These are phyloP conservation scores for Scrobipalpa costella DNA, from an alignment of 2,888 invertebrate genomes.

Conservation along the genomic window DNA sequence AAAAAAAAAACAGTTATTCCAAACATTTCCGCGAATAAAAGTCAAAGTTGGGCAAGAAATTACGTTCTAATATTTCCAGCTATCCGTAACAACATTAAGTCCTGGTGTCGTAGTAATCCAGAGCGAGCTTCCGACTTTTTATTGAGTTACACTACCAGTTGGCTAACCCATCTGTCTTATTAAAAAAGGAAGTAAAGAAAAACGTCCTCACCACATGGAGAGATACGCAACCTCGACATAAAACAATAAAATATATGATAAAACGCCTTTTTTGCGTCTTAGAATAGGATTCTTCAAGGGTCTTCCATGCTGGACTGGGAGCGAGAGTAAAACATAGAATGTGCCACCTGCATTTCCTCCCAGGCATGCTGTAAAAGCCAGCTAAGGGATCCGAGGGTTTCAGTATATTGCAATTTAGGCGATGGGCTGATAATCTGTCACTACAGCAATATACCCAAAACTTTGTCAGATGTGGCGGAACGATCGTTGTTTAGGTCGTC, in stretches of 20 bases:
- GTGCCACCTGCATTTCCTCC: too few relatives aligned
- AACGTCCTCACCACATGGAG: not conserved
- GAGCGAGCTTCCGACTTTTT: slow-evolving; percentile 9
- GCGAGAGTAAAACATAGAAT: too few relatives aligned
- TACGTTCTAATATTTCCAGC: slow-evolving; percentile 5
- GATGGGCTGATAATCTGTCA: too few relatives aligned
- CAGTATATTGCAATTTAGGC: too few relatives aligned
- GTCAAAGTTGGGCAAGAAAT: not conserved
- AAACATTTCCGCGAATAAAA: too few relatives aligned
- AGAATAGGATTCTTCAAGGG: slow-evolving; percentile 40
- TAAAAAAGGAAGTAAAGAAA: not conserved
- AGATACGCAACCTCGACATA: not conserved
- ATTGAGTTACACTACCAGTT: slow-evolving; percentile 11
- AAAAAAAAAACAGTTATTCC: too few relatives aligned
- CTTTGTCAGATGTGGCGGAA: too few relatives aligned
- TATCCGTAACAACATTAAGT: not conserved
- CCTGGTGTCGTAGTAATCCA: slow-evolving; percentile 1
- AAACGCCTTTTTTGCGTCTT: slow-evolving; percentile 22
- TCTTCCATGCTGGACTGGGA: too few relatives aligned
- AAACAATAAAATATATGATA: slow-evolving; percentile 8
- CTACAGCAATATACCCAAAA: too few relatives aligned
- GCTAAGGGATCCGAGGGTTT: too few relatives aligned
- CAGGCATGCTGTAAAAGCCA: too few relatives aligned
- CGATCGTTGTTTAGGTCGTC: too few relatives aligned
- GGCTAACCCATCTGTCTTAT: slow-evolving; percentile 10